Evolutionary conservation across 1,140 invertebrate genomes (phyloP).

Genomic region (Heliconius himera): DNA sequence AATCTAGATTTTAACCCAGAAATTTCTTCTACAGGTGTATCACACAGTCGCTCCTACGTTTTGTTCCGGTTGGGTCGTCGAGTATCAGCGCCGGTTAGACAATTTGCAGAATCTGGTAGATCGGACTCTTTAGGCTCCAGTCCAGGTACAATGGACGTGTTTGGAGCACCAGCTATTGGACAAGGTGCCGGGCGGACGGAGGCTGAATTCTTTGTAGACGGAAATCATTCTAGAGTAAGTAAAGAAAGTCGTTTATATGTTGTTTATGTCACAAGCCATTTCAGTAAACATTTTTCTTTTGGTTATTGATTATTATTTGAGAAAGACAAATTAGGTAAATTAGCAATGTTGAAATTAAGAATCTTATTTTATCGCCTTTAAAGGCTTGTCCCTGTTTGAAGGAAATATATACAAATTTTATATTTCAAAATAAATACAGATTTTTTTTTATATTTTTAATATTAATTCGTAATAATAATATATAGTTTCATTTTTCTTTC

Average conservation of each 20-base stretch:
- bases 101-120: constrained; percentile 88
- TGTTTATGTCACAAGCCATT: too few relatives aligned
- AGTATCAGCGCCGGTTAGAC: constrained; percentile 88
- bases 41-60: constrained; percentile 90
- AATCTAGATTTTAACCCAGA: not conserved
- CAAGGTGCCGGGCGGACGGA: constrained; percentile 90
- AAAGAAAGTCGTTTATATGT: too few relatives aligned
- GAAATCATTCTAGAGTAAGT: constrained; percentile 90
- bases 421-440: too few relatives aligned
- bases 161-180: constrained; percentile 89
- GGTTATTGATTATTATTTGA: too few relatives aligned
- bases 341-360: too few relatives aligned
- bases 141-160: constrained; percentile 88
- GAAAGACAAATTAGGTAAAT: too few relatives aligned
- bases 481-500: too few relatives aligned
- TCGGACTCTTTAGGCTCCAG: constrained; percentile 65
- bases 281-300: not conserved
- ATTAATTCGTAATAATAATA: too few relatives aligned
- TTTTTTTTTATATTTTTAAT: too few relatives aligned
- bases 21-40: constrained; percentile 86
- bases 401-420: too few relatives aligned
- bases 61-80: constrained; percentile 90
- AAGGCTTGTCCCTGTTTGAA: too few relatives aligned
- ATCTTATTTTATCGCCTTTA: too few relatives aligned
- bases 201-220: constrained; percentile 93